Conservation (phyloP, 2,797 vertebrate genomes). For the Euthynnus affinis region DNA sequence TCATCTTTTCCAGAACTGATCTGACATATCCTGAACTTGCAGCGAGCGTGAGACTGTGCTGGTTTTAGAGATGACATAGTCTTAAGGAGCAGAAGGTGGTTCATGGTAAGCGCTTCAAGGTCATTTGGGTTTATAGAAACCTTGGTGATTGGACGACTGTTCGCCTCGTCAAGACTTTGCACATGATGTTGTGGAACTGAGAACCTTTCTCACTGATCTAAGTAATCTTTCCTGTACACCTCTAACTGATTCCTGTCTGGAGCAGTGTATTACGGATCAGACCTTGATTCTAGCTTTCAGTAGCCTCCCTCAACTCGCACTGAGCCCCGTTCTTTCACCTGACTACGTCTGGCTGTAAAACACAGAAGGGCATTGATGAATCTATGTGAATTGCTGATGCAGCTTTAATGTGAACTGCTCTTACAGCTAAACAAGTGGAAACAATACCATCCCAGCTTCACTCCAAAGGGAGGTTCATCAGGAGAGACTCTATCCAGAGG, state of each 20-base stretch:
- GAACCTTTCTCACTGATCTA: too few relatives aligned
- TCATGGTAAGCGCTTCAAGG: slow-evolving; percentile 16
- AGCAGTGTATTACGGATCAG: too few relatives aligned
- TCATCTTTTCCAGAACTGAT: slow-evolving; percentile 1
- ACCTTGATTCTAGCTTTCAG: too few relatives aligned
- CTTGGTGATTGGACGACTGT: background rate
- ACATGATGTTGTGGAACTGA: too few relatives aligned
- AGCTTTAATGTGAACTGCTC: background rate
- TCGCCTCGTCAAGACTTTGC: too few relatives aligned
- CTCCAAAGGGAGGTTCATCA: slow-evolving; percentile 14
- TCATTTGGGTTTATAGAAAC: background rate
- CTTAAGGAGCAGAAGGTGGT: slow-evolving; percentile 10
- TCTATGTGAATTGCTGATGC: background rate
- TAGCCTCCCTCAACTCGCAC: too few relatives aligned
- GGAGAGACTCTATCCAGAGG: background rate
- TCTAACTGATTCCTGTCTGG: too few relatives aligned
- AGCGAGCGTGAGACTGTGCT: background rate
- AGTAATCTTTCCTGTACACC: too few relatives aligned
- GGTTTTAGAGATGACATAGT: background rate
- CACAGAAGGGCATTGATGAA: background rate
- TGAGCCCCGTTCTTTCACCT: background rate
- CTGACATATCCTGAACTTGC: background rate
- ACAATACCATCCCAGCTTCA: background rate
- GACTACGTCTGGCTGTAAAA: slow-evolving; percentile 1
- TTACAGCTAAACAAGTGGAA: background rate